Evolutionary conservation across 1,140 invertebrate genomes (phyloP), one percentile per base, ranked within the genome.

Genomic region (Paraescarpia echinospica): DNA sequence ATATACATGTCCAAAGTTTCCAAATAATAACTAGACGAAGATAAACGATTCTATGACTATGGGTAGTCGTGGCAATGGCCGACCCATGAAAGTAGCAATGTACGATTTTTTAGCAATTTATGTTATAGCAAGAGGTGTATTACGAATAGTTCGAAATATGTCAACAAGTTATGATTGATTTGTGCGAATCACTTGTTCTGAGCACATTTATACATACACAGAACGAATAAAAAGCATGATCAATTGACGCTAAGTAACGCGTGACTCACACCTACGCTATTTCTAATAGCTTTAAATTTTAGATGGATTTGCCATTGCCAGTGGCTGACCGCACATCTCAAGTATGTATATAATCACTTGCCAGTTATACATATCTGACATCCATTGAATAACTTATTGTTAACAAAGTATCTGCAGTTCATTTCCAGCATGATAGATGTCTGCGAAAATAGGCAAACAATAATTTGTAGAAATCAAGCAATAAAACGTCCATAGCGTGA

Each of bases 391-490:
- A 31, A 77, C 59, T 77, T 77, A 77, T 31, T 77, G 14, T 77
- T 77, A 77, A 77, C 12, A 18, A 77, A 77, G 27, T 31, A 77
- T 77, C 59, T 77, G 59, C 59, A 77, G 59, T 77, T 77, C 59
- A 77, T 31, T 77, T 77, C 59, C 59, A 77, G 59, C 59, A 77
- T 77, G 59, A 77, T 77, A 77, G 59, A 77, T 77, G 59, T 77
- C 59, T 77, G 59, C 4, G 59, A 77, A 31, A 77, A 18, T 77
- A 22, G 59, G 0, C 59, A 77, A 77, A 77, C 59, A 12, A 31
- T 77, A 18, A 77, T 27, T 77, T 18, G 59, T 27, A 77, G 59
- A 77, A 77, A 77, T 77, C 18, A 77, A 77, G 59, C 59, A 31
- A 77, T 77, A 77, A 77, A 77, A 77, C 59, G 27, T 77, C 59